phyloP scores from a whole-genome alignment of 2,888 invertebrate genomes.

The Melanotus villosus region DNA sequence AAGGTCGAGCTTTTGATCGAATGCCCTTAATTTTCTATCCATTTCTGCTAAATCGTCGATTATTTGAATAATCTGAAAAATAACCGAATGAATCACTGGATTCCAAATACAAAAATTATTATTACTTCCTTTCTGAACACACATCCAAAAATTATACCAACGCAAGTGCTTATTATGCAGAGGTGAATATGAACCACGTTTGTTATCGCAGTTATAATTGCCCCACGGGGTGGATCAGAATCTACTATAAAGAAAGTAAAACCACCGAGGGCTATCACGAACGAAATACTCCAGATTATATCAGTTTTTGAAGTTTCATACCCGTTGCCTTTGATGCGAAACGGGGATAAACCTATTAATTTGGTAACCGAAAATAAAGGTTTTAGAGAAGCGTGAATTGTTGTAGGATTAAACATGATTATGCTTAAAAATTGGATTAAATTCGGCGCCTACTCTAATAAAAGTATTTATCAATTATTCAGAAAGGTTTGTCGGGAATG shows the following conservation, averaged over 20 bases:
- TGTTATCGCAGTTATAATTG: conserved; percentile 20
- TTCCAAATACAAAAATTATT: too few species aligned
- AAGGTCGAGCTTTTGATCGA: conserved; percentile 1
- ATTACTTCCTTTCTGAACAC: conserved; percentile 21
- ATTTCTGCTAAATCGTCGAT: not conserved
- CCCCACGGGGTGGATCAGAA: not conserved
- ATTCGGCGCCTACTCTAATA: too few species aligned
- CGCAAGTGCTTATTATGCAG: conserved; percentile 12
- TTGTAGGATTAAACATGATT: conserved; percentile 11
- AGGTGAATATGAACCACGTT: conserved; percentile 9
- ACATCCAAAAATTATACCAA: conserved; percentile 17
- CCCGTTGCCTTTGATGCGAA: conserved; percentile 4
- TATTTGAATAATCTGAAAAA: conserved; percentile 19
- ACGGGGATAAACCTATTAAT: conserved; percentile 25
- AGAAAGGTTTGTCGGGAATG: not conserved
- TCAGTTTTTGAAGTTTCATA: not conserved
- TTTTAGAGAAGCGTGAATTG: conserved; percentile 1
- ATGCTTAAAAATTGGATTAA: too few species aligned
- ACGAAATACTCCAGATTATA: conserved; percentile 10
- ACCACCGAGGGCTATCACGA: conserved; percentile 1
- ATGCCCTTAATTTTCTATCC: not conserved
- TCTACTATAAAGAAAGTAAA: conserved; percentile 15
- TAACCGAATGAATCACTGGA: too few species aligned
- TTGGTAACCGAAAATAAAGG: conserved; percentile 29
- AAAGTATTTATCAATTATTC: not conserved